Conservation (phyloP, 2,888 invertebrate genomes). For the Drosophila phalerata region DNA sequence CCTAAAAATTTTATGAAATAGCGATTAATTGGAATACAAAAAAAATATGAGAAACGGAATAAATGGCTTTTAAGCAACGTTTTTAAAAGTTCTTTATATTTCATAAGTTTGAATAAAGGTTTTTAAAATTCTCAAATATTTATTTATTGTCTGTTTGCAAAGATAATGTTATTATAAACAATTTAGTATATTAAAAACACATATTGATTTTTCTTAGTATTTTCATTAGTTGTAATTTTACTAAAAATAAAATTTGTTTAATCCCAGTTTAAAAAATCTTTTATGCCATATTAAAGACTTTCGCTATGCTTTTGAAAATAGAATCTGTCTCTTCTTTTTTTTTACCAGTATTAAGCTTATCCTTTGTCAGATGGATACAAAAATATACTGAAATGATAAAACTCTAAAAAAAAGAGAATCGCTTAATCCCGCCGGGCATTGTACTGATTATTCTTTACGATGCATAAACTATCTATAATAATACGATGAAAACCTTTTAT, state of each 20-base stretch:
- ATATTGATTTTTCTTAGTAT: no score
- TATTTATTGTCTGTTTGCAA: no score
- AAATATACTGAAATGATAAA: neutral
- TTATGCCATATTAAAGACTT: no score
- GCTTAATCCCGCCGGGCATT: constrained; percentile 16
- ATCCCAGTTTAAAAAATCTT: no score
- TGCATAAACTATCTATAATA: constrained; percentile 42
- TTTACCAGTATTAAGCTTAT: neutral
- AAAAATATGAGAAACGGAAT: neutral
- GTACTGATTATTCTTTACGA: constrained; percentile 30
- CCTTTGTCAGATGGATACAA: neutral
- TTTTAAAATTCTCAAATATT: no score
- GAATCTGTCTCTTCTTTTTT: neutral
- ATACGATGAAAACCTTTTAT: constrained; percentile 19
- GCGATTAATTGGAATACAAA: constrained; percentile 19
- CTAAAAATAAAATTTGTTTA: no score
- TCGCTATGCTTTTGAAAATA: no score
- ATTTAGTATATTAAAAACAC: no score
- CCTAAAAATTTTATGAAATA: neutral
- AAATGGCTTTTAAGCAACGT: neutral
- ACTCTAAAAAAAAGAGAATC: neutral
- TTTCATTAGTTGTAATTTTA: no score
- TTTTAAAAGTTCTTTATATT: neutral
- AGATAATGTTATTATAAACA: no score
- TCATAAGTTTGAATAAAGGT: no score